phyloP scores from a whole-genome alignment of 2,797 vertebrate genomes.

The Hippoglossus hippoglossus region DNA sequence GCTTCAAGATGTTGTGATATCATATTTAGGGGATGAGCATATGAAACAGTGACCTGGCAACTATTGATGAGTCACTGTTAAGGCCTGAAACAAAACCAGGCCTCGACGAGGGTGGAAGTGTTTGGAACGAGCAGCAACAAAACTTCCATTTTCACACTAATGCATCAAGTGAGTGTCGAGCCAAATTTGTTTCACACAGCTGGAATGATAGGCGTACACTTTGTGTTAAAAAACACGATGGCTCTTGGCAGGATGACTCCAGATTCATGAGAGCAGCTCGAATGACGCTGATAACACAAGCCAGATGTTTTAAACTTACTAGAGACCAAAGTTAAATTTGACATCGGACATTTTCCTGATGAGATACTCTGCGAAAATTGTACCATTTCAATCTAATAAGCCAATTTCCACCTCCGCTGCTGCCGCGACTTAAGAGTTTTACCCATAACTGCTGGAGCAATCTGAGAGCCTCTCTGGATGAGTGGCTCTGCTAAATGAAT shows the following conservation, averaged over 20 bases:
- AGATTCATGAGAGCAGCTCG: slow-evolving; percentile 45
- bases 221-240: slow-evolving; percentile 35
- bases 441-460: slow-evolving; percentile 36
- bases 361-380: slow-evolving; percentile 5
- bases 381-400: slow-evolving; percentile 22
- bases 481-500: slow-evolving; percentile 67
- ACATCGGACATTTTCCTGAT: slow-evolving; percentile 22
- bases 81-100: slow-evolving; percentile 30
- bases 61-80: slow-evolving; percentile 14
- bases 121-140: slow-evolving; percentile 16
- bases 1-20: slow-evolving; percentile 26
- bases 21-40: slow-evolving; percentile 1
- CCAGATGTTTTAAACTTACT: slow-evolving; percentile 48
- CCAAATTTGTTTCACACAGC: slow-evolving; percentile 34
- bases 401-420: not conserved
- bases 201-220: slow-evolving; percentile 30
- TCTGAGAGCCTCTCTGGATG: slow-evolving; percentile 56
- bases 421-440: slow-evolving; percentile 24
- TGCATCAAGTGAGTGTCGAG: slow-evolving; percentile 16
- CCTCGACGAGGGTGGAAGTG: slow-evolving; percentile 4
- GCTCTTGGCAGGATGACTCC: slow-evolving; percentile 41
- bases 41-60: slow-evolving; percentile 35
- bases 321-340: not conserved
- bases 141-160: slow-evolving; percentile 26
- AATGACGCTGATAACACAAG: slow-evolving; percentile 39